Conservation (phyloP, 2,888 invertebrate species). For the Pseudolycoriella hygida region DNA sequence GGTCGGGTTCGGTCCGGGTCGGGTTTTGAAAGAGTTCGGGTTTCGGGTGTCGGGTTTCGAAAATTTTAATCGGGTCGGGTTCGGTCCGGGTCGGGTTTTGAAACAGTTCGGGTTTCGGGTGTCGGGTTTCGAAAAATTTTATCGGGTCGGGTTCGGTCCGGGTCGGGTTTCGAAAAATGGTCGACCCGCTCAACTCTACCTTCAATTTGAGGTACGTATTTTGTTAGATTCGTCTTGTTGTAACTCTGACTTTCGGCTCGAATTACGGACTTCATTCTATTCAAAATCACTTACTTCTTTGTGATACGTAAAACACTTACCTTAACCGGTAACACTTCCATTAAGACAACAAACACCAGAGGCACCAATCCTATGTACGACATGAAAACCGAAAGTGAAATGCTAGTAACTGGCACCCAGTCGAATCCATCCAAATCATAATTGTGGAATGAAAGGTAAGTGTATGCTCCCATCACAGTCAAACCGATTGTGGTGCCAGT, state of each 20-base stretch:
- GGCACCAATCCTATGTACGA: slow-evolving; percentile 10
- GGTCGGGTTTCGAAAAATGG: no score
- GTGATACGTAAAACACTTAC: slow-evolving; percentile 7
- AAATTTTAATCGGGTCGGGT: no score
- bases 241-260: background rate
- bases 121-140: no score
- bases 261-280: no score
- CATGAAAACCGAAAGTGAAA: slow-evolving; percentile 11
- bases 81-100: no score
- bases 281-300: no score
- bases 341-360: slow-evolving; percentile 11
- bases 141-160: no score
- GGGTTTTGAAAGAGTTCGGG: no score
- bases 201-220: background rate
- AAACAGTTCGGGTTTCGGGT: no score
- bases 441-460: slow-evolving; percentile 4
- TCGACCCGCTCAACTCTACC: no score
- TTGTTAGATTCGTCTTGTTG: background rate
- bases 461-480: slow-evolving; percentile 6
- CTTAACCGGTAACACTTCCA: slow-evolving; percentile 11
- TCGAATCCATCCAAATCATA: slow-evolving; percentile 8
- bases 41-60: no score
- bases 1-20: no score
- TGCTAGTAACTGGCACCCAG: slow-evolving; percentile 12
- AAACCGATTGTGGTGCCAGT: slow-evolving; percentile 8